phyloP scores from a whole-genome alignment of 2,113 vertebrate genomes.

The Lampris megalopsis region DNA sequence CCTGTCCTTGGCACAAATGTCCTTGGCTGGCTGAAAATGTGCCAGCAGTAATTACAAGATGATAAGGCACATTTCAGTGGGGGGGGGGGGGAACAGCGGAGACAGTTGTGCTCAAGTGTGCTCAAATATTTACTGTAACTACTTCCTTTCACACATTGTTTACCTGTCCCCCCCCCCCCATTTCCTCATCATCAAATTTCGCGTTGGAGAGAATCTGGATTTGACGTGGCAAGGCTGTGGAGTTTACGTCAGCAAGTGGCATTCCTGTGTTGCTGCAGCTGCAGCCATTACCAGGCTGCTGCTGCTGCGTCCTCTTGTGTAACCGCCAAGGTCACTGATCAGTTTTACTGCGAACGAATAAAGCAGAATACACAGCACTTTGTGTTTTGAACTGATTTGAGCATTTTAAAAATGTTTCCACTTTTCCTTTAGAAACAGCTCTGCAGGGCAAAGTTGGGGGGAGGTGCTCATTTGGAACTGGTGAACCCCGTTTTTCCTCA shows the following conservation, averaged over 20 bases:
- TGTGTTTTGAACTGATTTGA: constrained; percentile 46
- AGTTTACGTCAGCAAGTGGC: constrained; percentile 11
- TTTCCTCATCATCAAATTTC: neutral
- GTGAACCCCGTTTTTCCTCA: constrained; percentile 28
- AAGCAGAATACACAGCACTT: constrained; percentile 32
- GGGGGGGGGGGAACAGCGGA: constrained; percentile 1
- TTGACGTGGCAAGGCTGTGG: neutral
- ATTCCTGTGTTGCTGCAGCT: constrained; percentile 36
- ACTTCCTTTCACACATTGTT: neutral
- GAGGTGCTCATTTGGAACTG: constrained; percentile 37
- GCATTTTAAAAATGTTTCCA: constrained; percentile 39
- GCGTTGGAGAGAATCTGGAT: neutral
- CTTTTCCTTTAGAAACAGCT: constrained; percentile 24
- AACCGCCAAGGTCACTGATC: constrained; percentile 61
- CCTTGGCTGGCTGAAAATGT: constrained; percentile 59
- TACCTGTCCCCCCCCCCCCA: neutral
- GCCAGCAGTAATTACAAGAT: constrained; percentile 18
- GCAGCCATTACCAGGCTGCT: too few relatives aligned
- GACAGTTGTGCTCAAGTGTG: constrained; percentile 14
- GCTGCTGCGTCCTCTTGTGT: too few relatives aligned
- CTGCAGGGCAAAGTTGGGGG: neutral
- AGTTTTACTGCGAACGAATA: constrained; percentile 19
- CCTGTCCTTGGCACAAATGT: constrained; percentile 47
- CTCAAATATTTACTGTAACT: too few relatives aligned
- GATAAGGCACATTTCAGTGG: constrained; percentile 14